Conservation (phyloP, 2,113 vertebrate species). For the Oryzias javanicus region DNA sequence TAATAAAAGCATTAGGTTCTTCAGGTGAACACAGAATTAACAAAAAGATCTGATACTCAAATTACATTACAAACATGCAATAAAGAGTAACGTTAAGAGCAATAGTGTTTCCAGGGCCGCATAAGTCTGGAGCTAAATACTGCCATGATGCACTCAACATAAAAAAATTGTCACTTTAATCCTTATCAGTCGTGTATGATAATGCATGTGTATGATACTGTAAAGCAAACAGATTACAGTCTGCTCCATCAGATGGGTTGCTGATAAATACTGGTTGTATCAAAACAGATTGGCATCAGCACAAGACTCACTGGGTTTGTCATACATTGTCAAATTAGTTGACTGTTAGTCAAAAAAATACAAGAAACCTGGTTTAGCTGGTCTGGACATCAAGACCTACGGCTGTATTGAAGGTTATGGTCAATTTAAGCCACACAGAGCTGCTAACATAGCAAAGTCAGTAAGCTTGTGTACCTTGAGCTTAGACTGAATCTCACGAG, state of each 20-base stretch:
- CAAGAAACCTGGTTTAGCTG: too few species aligned
- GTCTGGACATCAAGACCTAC: too few species aligned
- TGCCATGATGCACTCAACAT: conserved; percentile 45
- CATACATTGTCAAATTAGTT: conserved; percentile 5
- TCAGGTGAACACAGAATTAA: not conserved
- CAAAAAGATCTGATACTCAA: conserved; percentile 8
- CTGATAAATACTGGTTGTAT: not conserved
- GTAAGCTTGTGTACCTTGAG: conserved; percentile 84
- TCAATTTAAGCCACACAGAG: conserved; percentile 41
- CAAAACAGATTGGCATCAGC: not conserved
- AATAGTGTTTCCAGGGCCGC: conserved; percentile 9
- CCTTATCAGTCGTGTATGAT: not conserved
- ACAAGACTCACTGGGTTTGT: not conserved
- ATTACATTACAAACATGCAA: conserved; percentile 18
- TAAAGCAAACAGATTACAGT: too few species aligned
- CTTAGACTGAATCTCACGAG: conserved; percentile 97
- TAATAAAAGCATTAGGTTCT: conserved; percentile 22
- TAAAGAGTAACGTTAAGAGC: conserved; percentile 20
- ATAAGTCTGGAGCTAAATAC: conserved; percentile 2
- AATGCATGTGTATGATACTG: too few species aligned
- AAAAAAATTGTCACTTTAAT: not conserved
- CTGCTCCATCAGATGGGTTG: too few species aligned
- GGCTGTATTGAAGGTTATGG: conserved; percentile 1
- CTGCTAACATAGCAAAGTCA: conserved; percentile 31
- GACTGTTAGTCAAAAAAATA: not conserved